These are phyloP conservation scores for Orycteropus afer DNA, from an alignment of 2,113 vertebrate species.

Conservation along the genomic window DNA sequence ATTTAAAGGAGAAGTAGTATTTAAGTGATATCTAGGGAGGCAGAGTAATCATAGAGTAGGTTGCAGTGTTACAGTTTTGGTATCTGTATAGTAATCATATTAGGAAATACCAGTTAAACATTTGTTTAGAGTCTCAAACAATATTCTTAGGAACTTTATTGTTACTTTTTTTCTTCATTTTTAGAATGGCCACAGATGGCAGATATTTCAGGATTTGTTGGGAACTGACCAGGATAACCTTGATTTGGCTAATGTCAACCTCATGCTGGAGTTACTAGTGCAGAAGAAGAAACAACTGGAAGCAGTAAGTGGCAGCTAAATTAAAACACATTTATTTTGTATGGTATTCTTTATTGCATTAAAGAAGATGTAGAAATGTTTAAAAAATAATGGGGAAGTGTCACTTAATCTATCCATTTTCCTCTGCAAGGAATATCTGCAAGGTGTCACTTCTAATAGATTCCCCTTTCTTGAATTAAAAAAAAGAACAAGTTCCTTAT, in stretches of 20 bases:
- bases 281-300: slow-evolving; percentile 99
- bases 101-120: slow-evolving; percentile 18
- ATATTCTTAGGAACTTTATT: background rate
- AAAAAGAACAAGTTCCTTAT: background rate
- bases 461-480: background rate
- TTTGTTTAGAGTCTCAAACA: background rate
- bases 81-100: slow-evolving; percentile 14
- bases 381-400: background rate
- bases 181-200: slow-evolving; percentile 97
- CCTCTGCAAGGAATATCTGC: background rate
- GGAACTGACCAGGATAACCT: slow-evolving; percentile 97
- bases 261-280: slow-evolving; percentile 96
- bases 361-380: slow-evolving; percentile 35
- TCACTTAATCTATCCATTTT: background rate
- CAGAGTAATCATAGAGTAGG: background rate
- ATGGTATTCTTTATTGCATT: background rate
- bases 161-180: slow-evolving; percentile 64
- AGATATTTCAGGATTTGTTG: slow-evolving; percentile 96
- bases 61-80: slow-evolving; percentile 56
- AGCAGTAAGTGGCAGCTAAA: slow-evolving; percentile 88
- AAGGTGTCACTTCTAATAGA: background rate
- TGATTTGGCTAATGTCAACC: slow-evolving; percentile 97
- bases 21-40: slow-evolving; percentile 37
- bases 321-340: slow-evolving; percentile 16
- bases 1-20: background rate